phyloP scores from a whole-genome alignment of 92 coral and sea anemone species.

The Porites cylindrica region DNA sequence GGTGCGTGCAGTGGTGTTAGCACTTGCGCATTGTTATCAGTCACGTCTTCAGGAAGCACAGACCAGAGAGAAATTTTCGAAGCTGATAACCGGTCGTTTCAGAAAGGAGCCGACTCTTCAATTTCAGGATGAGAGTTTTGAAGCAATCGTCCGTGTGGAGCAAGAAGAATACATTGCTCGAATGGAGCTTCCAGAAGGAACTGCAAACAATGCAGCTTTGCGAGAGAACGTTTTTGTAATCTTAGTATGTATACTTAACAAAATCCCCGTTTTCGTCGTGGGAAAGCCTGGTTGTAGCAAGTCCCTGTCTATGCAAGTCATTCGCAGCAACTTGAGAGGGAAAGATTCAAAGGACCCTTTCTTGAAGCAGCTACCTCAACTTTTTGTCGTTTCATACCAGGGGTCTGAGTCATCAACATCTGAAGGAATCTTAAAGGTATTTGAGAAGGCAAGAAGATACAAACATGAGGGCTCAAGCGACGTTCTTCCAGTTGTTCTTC shows the following conservation, averaged over 20 bases:
- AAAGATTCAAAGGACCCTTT: constrained; percentile 86
- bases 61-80: neutral
- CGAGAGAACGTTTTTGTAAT: constrained; percentile 98
- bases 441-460: constrained; percentile 93
- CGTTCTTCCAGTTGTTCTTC: constrained; percentile 95
- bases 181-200: constrained; percentile 98
- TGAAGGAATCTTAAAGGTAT: constrained; percentile 93
- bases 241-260: constrained; percentile 92
- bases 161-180: constrained; percentile 93
- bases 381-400: constrained; percentile 93
- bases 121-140: constrained; percentile 48
- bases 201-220: constrained; percentile 95
- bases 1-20: constrained; percentile 75
- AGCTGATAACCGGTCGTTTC: neutral
- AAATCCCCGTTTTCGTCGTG: constrained; percentile 96
- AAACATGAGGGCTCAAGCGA: constrained; percentile 75
- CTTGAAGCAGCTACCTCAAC: constrained; percentile 87
- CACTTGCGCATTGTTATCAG: constrained; percentile 83
- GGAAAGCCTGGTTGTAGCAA: constrained; percentile 99
- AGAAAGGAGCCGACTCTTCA: neutral
- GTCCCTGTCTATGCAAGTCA: constrained; percentile 96
- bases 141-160: constrained; percentile 87
- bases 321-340: constrained; percentile 94
- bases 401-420: constrained; percentile 99
- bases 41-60: constrained; percentile 71